Conservation (phyloP, 2,888 invertebrate genomes). For the Pteria penguin region DNA sequence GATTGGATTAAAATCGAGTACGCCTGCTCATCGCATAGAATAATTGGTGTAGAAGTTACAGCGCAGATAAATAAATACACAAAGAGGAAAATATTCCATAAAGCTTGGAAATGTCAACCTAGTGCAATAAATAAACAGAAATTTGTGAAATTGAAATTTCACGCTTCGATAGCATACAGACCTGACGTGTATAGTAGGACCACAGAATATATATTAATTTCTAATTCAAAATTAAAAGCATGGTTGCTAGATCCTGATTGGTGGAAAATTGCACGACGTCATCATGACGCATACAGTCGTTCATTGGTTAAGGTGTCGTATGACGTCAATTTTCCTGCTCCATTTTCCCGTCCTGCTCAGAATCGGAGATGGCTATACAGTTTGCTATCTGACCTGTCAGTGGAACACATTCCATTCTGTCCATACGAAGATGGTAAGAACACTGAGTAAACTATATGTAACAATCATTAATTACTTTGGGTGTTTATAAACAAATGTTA, state of each 20-base stretch:
- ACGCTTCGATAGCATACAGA: conserved; percentile 54
- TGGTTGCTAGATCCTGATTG: conserved; percentile 61
- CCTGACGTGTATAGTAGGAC: conserved; percentile 65
- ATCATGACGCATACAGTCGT: conserved; percentile 46
- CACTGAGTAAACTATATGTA: no score
- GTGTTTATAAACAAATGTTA: no score
- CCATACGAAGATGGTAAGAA: conserved; percentile 57
- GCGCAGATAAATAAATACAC: conserved; percentile 27
- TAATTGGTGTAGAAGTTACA: conserved; percentile 57
- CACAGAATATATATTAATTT: conserved; percentile 41
- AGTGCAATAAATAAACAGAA: conserved; percentile 28
- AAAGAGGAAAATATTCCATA: conserved; percentile 50
- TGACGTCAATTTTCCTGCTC: conserved; percentile 48
- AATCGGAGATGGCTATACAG: conserved; percentile 46
- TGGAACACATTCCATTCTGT: conserved; percentile 50
- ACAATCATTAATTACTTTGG: no score
- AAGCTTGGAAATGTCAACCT: conserved; percentile 56
- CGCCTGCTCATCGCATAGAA: conserved; percentile 48
- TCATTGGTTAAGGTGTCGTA: conserved; percentile 58
- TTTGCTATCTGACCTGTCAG: conserved; percentile 40
- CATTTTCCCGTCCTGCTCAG: conserved; percentile 54
- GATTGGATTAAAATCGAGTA: conserved; percentile 54
- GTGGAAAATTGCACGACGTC: conserved; percentile 44
- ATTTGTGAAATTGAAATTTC: conserved; percentile 50
- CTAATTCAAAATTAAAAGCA: conserved; percentile 55